These are phyloP conservation scores for Alexandromys fortis DNA, from an alignment of 2,113 vertebrate genomes.

Conservation along the genomic window DNA sequence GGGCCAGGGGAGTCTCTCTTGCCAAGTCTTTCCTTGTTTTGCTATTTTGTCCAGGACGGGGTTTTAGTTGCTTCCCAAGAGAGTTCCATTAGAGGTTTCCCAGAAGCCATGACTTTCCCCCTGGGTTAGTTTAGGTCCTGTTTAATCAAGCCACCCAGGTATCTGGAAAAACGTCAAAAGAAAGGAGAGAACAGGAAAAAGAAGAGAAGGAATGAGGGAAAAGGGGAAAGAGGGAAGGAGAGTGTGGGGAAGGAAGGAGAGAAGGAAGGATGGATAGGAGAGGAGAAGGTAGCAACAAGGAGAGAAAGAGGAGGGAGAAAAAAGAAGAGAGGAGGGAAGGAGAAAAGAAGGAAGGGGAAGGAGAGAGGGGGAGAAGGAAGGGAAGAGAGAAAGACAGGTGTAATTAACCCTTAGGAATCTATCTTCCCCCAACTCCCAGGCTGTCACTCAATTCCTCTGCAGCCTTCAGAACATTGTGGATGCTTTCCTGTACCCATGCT, in stretches of 20 bases:
- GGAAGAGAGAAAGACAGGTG: background rate
- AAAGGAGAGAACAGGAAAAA: background rate
- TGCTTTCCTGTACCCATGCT: background rate
- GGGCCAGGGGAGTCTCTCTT: background rate
- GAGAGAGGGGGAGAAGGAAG: background rate
- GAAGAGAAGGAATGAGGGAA: fast-evolving
- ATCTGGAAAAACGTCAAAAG: background rate
- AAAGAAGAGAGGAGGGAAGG: background rate
- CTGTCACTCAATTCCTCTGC: background rate
- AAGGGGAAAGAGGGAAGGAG: no score
- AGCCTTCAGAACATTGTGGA: no score
- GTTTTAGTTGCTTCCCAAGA: background rate
- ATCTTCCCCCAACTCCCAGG: no score
- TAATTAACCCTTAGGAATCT: background rate
- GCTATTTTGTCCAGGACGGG: background rate
- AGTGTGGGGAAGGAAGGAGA: background rate
- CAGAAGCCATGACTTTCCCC: no score
- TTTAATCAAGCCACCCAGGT: background rate
- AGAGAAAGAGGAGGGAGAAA: no score
- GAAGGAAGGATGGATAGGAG: background rate
- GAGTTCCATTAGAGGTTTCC: background rate
- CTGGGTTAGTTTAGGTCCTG: background rate
- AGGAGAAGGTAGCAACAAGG: no score
- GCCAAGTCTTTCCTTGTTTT: background rate
- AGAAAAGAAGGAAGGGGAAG: background rate